Evolutionary conservation across 2,797 vertebrate genomes (phyloP), one percentile per base, ranked within the genome.

Genomic region (Acanthornis magna): DNA sequence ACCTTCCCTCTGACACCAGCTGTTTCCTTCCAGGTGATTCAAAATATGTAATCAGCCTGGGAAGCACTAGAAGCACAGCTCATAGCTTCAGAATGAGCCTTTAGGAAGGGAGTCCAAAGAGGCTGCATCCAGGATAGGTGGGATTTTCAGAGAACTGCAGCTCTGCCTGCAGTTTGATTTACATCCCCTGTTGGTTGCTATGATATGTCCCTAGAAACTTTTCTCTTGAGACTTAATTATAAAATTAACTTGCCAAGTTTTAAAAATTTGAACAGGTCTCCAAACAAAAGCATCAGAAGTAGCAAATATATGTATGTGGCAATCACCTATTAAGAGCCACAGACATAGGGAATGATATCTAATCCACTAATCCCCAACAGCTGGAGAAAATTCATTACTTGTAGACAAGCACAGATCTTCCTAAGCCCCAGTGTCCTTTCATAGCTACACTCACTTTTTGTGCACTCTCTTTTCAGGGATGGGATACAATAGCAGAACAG

Each of bases 341-440:
- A 66, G 43, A 50, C 61, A 47, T 0, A 77, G 25, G 17, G 30
- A 68, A 91, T 61, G 20, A 17, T 78, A 60, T 45, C 16, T 66
- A 79, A 79, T 68, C 40, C 50, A 85, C 48, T 71, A 73, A 66
- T 36, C 23, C 45, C 10, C 57, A 82, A 15, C 11, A 87, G 30
- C 53, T 61, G 45, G 32, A 83, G 53, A 79, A 87, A 73, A 73
- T 42, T 53, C 45, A 61, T 55, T 63, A 36, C n/a, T 77, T 77
- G 42, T 8, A 79, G 53, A 30, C 23, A 63, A 63, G 57, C 55
- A 38, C 36, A 54, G 42, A 60, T 63, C n/a, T 60, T 58, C 54
- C 38, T 43, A 38, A 73, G 4, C 4, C 25, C 11, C 0, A 0
- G 6, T 53, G 12, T 67, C 32, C 71, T 51, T 67, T 61, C 20